Evolutionary conservation across 2,113 vertebrate genomes (phyloP).

Genomic region (Malurus alboscapulatus): DNA sequence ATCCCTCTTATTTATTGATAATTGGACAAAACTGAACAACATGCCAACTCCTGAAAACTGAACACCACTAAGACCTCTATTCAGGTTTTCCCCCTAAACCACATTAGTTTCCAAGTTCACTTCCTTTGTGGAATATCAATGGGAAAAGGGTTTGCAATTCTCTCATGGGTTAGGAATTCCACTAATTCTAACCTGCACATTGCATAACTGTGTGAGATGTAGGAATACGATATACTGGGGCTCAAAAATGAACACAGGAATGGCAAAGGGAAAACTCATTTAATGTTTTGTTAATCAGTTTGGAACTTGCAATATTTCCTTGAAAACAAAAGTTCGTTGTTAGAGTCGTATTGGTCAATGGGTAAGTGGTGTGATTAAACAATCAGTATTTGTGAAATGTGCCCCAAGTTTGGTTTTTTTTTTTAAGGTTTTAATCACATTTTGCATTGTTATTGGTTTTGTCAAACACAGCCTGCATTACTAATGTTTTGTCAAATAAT

Average conservation of each 20-base stretch:
- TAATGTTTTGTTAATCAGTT: constrained; percentile 21
- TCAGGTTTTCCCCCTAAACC: constrained; percentile 64
- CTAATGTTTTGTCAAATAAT: background rate
- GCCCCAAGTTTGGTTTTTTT: background rate
- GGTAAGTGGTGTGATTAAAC: constrained; percentile 41
- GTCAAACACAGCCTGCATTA: background rate
- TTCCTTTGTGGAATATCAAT: constrained; percentile 79
- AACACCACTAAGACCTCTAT: constrained; percentile 70
- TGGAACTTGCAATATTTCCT: background rate
- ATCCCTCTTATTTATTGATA: constrained; percentile 82
- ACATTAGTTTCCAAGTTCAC: constrained; percentile 75
- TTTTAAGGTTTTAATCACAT: constrained; percentile 23
- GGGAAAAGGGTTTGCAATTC: constrained; percentile 69
- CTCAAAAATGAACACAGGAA: constrained; percentile 15
- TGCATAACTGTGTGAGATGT: constrained; percentile 55
- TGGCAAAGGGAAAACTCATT: background rate
- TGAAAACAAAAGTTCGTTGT: background rate
- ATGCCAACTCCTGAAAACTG: constrained; percentile 70
- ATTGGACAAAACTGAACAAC: constrained; percentile 82
- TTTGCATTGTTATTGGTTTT: background rate
- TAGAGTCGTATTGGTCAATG: background rate
- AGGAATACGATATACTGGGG: constrained; percentile 34
- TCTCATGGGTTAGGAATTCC: constrained; percentile 79
- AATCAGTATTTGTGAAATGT: constrained; percentile 32
- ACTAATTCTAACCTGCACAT: constrained; percentile 65